phyloP scores from a whole-genome alignment of 2,113 vertebrate species.

The Poeciliopsis turrubarensis region DNA sequence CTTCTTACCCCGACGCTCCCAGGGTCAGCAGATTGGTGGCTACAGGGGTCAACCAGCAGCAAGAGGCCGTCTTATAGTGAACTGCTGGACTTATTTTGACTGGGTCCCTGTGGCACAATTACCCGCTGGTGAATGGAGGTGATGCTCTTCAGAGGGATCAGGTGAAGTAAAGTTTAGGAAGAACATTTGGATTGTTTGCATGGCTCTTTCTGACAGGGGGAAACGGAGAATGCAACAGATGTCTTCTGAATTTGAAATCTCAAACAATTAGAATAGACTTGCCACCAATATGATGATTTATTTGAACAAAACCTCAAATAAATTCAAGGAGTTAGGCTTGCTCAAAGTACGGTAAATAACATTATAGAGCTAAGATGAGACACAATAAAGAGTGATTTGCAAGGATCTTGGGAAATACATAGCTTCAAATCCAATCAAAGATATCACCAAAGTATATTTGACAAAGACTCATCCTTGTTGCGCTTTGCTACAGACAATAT shows the following conservation, averaged over 20 bases:
- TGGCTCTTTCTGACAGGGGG: slow-evolving; percentile 7
- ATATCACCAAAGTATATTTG: slow-evolving; percentile 77
- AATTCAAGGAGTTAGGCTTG: slow-evolving; percentile 60
- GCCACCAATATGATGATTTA: slow-evolving; percentile 48
- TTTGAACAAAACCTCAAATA: slow-evolving; percentile 67
- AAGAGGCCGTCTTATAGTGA: slow-evolving; percentile 70
- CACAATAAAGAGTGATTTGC: slow-evolving; percentile 76
- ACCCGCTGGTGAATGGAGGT: slow-evolving; percentile 62
- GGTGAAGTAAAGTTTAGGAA: slow-evolving; percentile 65
- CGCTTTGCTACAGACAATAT: slow-evolving; percentile 73
- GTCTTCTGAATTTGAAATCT: slow-evolving; percentile 41
- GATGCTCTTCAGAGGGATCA: slow-evolving; percentile 54
- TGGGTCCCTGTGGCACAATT: slow-evolving; percentile 69
- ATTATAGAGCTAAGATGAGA: slow-evolving; percentile 68
- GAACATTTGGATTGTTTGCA: slow-evolving; percentile 52
- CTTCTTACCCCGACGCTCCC: slow-evolving; percentile 71
- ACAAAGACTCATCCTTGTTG: slow-evolving; percentile 74
- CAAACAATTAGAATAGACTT: slow-evolving; percentile 56
- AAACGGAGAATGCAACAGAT: slow-evolving; percentile 40
- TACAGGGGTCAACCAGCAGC: slow-evolving; percentile 66
- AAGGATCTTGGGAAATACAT: slow-evolving; percentile 75
- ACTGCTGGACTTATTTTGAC: slow-evolving; percentile 73
- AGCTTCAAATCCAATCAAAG: slow-evolving; percentile 78
- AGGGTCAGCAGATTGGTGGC: slow-evolving; percentile 77
- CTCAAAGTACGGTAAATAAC: slow-evolving; percentile 66